These are phyloP conservation scores for Calliphora vomitoria DNA, from an alignment of 2,888 invertebrate species.

Conservation along the genomic window DNA sequence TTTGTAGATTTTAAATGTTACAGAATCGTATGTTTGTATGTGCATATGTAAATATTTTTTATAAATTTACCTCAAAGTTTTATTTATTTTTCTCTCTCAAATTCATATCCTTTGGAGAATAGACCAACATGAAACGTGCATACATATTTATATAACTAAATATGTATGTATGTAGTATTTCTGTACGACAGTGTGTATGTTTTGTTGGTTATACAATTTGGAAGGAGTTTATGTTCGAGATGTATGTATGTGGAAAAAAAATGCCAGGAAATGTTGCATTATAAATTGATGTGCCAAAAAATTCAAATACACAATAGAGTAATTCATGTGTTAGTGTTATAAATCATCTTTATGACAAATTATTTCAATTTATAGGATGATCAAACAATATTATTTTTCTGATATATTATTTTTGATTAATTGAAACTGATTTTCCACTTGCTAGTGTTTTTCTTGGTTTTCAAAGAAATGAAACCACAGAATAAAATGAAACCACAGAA, in stretches of 20 bases:
- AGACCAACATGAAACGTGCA: not conserved
- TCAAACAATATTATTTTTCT: too few relatives aligned
- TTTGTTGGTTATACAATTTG: conserved; percentile 12
- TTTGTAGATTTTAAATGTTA: conserved; percentile 3
- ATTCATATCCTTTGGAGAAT: conserved; percentile 32
- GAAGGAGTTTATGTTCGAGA: not conserved
- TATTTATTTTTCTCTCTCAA: not conserved
- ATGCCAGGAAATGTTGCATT: conserved; percentile 38
- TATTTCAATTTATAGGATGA: too few relatives aligned
- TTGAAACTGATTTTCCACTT: too few relatives aligned
- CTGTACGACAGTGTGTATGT: not conserved
- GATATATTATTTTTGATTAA: not conserved
- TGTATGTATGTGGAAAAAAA: not conserved
- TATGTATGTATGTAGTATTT: too few relatives aligned
- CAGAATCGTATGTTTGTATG: conserved; percentile 24
- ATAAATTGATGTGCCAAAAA: conserved; percentile 31
- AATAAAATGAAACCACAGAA: too few relatives aligned
- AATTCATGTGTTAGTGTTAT: conserved; percentile 1
- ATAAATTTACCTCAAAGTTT: conserved; percentile 32
- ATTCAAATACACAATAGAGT: not conserved
- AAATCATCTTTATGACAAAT: not conserved
- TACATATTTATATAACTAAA: not conserved
- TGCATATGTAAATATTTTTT: not conserved
- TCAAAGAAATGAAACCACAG: too few relatives aligned
- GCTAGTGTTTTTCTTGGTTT: not conserved